A percentile compares a stretch with the other conserved stretches of the same genome.
Evolutionary conservation across 2,113 vertebrate species (phyloP).

Genomic region (Hepsetus odoe): DNA sequence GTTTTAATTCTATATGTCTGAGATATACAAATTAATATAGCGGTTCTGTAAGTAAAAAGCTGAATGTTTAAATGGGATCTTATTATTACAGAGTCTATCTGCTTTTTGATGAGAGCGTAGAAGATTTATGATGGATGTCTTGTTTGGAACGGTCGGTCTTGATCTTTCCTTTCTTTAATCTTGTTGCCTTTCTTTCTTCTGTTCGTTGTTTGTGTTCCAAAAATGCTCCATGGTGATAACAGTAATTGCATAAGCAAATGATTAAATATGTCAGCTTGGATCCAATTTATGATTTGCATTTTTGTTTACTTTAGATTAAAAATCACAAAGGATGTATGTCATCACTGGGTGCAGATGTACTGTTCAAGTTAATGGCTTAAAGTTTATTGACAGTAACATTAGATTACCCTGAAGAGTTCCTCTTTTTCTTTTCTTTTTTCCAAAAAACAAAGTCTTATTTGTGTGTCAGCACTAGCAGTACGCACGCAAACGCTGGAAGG

Average conservation of each 20-base stretch:
- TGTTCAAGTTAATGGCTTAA: not conserved
- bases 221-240: not conserved
- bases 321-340: not conserved
- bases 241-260: constrained; percentile 1
- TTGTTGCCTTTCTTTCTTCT: not conserved
- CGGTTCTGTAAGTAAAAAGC: not conserved
- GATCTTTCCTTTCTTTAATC: not conserved
- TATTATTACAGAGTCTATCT: not conserved
- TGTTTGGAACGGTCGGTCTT: not conserved
- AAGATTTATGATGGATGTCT: not conserved
- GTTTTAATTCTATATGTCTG: not conserved
- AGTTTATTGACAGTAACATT: not conserved
- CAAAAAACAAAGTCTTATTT: not conserved
- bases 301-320: constrained; percentile 16
- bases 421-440: not conserved
- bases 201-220: not conserved
- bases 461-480: not conserved
- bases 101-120: not conserved
- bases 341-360: not conserved
- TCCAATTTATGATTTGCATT: constrained; percentile 52
- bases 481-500: not conserved
- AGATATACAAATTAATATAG: not conserved
- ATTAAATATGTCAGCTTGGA: constrained; percentile 42
- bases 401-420: not conserved
- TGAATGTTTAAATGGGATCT: not conserved